phyloP scores from a whole-genome alignment of 2,888 invertebrate species.

The Stenichneumon culpator region DNA sequence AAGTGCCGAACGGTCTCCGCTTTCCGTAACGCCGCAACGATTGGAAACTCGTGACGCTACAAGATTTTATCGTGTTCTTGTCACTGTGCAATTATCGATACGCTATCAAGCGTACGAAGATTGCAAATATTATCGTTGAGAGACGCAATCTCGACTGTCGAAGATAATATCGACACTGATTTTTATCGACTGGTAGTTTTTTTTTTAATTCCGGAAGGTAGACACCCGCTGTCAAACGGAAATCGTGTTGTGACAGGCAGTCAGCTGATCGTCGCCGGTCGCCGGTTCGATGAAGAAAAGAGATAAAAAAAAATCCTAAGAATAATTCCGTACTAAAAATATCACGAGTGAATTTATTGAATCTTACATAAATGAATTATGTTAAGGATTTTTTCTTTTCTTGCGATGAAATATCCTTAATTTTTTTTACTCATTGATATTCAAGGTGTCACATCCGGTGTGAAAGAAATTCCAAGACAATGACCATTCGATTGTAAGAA shows the following conservation, averaged over 20 bases:
- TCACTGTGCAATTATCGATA: conserved; percentile 2
- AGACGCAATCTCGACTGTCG: not conserved
- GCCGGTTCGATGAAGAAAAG: not conserved
- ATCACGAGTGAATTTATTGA: not conserved
- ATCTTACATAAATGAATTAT: not conserved
- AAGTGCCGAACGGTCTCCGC: not conserved
- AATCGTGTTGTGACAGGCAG: conserved; percentile 2
- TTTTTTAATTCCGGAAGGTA: not conserved
- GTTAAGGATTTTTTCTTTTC: not conserved
- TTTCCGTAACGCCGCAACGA: not conserved
- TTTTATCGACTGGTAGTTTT: not conserved
- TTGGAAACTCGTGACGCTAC: not conserved
- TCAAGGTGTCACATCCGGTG: not conserved
- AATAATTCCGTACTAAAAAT: not conserved
- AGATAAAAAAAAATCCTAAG: not conserved
- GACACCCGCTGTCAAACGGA: conserved; percentile 2
- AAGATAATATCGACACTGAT: not conserved
- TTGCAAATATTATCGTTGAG: not conserved
- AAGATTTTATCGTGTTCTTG: not conserved
- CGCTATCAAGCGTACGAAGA: not conserved
- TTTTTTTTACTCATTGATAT: not conserved
- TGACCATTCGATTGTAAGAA: not conserved
- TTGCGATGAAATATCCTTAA: not conserved
- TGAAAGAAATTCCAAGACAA: conserved; percentile 11
- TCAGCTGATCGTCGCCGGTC: not conserved